Percentiles rank a stretch among this genome's conserved stretches.
Evolutionary conservation across 37 sponge, comb jelly and placozoan species (phyloP).

Genomic region (Crambe crambe): DNA sequence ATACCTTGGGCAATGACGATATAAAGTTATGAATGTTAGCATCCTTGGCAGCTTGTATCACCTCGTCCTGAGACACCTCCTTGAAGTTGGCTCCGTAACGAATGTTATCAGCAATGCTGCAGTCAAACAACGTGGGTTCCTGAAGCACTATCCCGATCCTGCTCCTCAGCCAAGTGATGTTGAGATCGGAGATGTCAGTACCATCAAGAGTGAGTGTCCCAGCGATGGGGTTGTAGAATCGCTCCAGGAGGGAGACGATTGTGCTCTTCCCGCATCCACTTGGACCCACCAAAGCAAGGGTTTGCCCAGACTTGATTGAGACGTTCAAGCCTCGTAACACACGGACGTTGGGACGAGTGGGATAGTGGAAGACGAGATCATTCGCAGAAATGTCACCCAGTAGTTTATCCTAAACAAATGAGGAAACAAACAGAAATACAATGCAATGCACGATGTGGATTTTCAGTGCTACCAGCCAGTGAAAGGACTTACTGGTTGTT

Average conservation of each 20-base stretch:
- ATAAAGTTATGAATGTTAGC: slow-evolving; percentile 95
- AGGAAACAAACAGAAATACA: too few species aligned
- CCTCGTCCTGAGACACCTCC: slow-evolving; percentile 80
- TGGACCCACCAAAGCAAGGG: slow-evolving; percentile 93
- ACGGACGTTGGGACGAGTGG: slow-evolving; percentile 70
- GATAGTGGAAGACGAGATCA: slow-evolving; percentile 80
- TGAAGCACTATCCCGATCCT: slow-evolving; percentile 89
- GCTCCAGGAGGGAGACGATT: slow-evolving; percentile 83
- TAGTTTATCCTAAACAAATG: slow-evolving; percentile 66
- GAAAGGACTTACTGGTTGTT: slow-evolving; percentile 33
- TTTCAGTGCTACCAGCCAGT: background rate
- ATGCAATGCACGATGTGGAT: background rate
- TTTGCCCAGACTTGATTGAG: slow-evolving; percentile 75
- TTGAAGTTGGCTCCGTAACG: slow-evolving; percentile 87
- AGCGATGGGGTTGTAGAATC: slow-evolving; percentile 84
- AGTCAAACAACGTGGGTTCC: slow-evolving; percentile 85
- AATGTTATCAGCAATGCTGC: slow-evolving; percentile 91
- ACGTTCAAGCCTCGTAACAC: slow-evolving; percentile 68
- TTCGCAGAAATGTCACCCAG: slow-evolving; percentile 44
- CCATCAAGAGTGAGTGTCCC: slow-evolving; percentile 62
- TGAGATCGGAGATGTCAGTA: slow-evolving; percentile 56
- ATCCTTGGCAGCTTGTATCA: slow-evolving; percentile 80
- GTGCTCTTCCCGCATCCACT: slow-evolving; percentile 99
- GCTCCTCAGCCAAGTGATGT: slow-evolving; percentile 75
- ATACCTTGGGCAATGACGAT: slow-evolving; percentile 78